phyloP scores from a whole-genome alignment of 2,888 invertebrate species.

The Mantis religiosa region DNA sequence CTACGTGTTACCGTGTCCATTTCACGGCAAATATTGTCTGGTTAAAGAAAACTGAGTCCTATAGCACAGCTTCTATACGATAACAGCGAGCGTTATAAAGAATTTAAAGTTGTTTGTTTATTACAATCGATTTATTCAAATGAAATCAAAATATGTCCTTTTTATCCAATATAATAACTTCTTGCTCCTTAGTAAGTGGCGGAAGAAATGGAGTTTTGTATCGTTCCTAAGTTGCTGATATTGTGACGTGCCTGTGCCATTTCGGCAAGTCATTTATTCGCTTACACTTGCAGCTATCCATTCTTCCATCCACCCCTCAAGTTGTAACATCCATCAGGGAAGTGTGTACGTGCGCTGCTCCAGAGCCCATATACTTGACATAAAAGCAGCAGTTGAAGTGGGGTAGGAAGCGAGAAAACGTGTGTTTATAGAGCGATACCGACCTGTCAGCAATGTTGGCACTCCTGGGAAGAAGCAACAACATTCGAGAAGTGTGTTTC shows the following conservation, averaged over 20 bases:
- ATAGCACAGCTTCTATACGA: too few species aligned
- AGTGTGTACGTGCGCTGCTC: background rate
- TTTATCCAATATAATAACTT: too few species aligned
- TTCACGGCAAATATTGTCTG: too few species aligned
- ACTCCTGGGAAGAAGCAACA: background rate
- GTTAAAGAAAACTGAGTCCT: too few species aligned
- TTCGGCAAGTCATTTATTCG: background rate
- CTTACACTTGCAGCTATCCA: background rate
- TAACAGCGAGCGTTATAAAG: too few species aligned
- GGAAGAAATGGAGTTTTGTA: too few species aligned
- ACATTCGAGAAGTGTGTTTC: background rate
- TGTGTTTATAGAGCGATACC: background rate
- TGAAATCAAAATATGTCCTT: too few species aligned
- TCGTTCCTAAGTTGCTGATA: too few species aligned
- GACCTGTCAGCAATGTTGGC: background rate
- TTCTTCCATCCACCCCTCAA: background rate
- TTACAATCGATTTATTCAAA: too few species aligned
- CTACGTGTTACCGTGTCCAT: too few species aligned
- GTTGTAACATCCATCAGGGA: background rate
- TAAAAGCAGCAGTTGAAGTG: background rate
- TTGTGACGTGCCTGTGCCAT: background rate
- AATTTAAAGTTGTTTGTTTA: too few species aligned
- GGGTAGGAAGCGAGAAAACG: background rate
- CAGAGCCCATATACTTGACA: background rate
- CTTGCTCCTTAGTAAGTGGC: too few species aligned